These are phyloP conservation scores for Chrysodeixis includens DNA, from an alignment of 2,888 invertebrate genomes.

Conservation along the genomic window DNA sequence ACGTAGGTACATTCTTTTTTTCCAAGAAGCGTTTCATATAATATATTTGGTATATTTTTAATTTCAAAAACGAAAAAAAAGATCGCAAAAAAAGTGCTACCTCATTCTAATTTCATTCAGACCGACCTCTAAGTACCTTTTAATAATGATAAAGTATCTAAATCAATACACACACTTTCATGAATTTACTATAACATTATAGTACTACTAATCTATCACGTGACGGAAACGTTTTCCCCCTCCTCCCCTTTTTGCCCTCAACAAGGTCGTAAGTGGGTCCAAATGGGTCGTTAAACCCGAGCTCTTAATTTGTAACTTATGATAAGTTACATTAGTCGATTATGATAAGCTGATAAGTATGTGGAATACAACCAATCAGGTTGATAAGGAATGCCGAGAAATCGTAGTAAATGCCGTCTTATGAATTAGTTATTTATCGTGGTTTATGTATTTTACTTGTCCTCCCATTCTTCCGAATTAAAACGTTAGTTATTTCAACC, in stretches of 20 bases:
- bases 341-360: conserved; percentile 48
- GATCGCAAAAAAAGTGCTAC: too few relatives aligned
- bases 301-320: conserved; percentile 20
- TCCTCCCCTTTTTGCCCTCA: conserved; percentile 21
- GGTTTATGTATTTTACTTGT: not conserved
- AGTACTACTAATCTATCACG: conserved; percentile 38
- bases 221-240: conserved; percentile 17
- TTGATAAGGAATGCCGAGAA: conserved; percentile 21
- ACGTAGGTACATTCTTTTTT: too few relatives aligned
- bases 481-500: too few relatives aligned
- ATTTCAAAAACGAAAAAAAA: too few relatives aligned
- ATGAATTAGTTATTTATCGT: not conserved
- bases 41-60: too few relatives aligned
- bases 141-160: too few relatives aligned
- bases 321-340: conserved; percentile 34
- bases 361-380: conserved; percentile 21
- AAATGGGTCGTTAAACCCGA: conserved; percentile 54
- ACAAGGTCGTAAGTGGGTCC: conserved; percentile 49
- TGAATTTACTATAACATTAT: not conserved
- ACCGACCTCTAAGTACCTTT: too few relatives aligned
- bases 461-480: too few relatives aligned
- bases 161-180: not conserved
- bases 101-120: too few relatives aligned
- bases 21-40: too few relatives aligned
- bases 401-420: not conserved